These are phyloP conservation scores for Lasioglossum lativentre DNA, from an alignment of 2,888 invertebrate species.

Conservation along the genomic window DNA sequence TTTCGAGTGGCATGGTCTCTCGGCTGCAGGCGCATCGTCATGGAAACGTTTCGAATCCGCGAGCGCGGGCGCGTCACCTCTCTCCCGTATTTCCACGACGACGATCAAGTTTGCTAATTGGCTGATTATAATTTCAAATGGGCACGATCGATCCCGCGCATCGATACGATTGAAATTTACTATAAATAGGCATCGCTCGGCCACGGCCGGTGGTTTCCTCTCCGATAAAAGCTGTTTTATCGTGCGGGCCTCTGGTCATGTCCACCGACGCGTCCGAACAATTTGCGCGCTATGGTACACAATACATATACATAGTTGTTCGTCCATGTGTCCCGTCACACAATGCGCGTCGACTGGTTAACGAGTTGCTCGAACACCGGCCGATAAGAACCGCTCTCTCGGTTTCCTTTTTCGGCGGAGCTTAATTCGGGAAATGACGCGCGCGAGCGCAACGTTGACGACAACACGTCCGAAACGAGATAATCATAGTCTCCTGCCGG, in stretches of 20 bases:
- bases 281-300: neutral
- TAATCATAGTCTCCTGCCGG: constrained; percentile 49
- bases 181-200: constrained; percentile 28
- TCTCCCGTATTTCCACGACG: neutral
- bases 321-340: neutral
- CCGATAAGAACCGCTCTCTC: neutral
- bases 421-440: constrained; percentile 4
- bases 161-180: neutral
- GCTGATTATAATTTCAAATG: constrained; percentile 49
- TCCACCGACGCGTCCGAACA: neutral
- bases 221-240: constrained; percentile 5
- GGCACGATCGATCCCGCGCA: neutral
- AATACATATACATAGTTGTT: neutral
- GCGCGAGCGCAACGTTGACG: neutral
- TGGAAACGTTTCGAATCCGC: constrained; percentile 13
- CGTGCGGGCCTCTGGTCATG: neutral
- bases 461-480: constrained; percentile 29
- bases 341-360: neutral
- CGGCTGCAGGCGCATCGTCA: neutral
- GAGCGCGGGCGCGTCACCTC: neutral
- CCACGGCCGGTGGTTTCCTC: neutral
- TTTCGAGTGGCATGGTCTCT: neutral
- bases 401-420: neutral
- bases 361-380: neutral
- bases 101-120: constrained; percentile 28